Conservation (phyloP, 30 jellyfish, hydroid and myxozoan species). For the Cassiopea xamachana region DNA sequence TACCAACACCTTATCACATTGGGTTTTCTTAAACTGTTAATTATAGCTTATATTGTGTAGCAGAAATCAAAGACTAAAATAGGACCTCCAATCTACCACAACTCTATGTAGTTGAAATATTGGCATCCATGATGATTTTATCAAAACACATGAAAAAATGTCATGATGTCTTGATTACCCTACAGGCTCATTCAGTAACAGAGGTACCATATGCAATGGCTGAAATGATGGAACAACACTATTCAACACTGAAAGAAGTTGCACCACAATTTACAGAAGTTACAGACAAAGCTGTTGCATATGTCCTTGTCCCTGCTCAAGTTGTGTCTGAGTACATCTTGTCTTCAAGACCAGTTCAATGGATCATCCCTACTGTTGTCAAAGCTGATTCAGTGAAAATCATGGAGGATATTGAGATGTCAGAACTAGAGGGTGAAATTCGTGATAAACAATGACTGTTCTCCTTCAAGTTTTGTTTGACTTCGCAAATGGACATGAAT, state of each 20-base stretch:
- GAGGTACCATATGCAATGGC: constrained; percentile 97
- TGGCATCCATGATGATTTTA: not conserved
- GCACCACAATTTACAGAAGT: constrained; percentile 64
- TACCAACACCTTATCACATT: too few relatives aligned
- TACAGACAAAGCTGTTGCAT: constrained; percentile 95
- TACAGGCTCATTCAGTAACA: constrained; percentile 94
- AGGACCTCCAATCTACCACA: too few relatives aligned
- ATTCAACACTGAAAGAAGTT: constrained; percentile 62
- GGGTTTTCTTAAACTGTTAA: too few relatives aligned
- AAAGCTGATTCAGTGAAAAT: constrained; percentile 82
- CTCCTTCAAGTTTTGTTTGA: not conserved
- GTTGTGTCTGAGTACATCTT: constrained; percentile 92
- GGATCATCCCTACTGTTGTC: constrained; percentile 89
- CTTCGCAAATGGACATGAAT: not conserved
- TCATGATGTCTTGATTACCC: not conserved
- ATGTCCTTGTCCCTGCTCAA: constrained; percentile 98
- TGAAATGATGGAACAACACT: constrained; percentile 93
- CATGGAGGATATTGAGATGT: constrained; percentile 79
- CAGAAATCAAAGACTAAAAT: too few relatives aligned
- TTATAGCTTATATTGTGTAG: too few relatives aligned
- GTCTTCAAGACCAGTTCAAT: constrained; percentile 86
- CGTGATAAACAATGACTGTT: constrained; percentile 27
- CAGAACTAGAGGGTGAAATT: constrained; percentile 45
- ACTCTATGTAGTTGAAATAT: too few relatives aligned
- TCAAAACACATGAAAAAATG: not conserved